Percentiles rank a stretch among this genome's conserved stretches.
These are phyloP conservation scores for Tipula confusa DNA, from an alignment of 2,888 invertebrate species.

Conservation along the genomic window DNA sequence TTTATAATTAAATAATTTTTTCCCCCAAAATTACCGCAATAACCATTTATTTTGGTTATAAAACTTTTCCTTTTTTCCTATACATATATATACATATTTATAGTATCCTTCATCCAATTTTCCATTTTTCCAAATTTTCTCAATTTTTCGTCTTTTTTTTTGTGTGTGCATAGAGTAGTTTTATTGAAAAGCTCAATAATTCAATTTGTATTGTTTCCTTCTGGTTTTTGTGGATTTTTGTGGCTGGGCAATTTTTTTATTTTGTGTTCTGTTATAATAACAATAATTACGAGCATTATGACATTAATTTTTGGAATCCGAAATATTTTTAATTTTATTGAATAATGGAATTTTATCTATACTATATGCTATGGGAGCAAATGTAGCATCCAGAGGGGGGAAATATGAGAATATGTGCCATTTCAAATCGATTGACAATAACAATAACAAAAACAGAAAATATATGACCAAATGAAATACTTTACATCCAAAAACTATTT, in stretches of 20 bases:
- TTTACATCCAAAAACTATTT: no score
- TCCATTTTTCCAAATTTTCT: no score
- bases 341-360: not conserved
- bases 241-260: not conserved
- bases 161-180: not conserved
- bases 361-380: not conserved
- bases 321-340: not conserved
- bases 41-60: not conserved
- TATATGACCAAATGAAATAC: no score
- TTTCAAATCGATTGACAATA: no score
- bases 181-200: not conserved
- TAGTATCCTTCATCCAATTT: not conserved
- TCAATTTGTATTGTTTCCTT: not conserved
- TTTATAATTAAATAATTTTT: not conserved
- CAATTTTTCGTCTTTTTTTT: not conserved
- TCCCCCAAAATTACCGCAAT: not conserved
- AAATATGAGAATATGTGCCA: no score
- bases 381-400: not conserved
- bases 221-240: not conserved
- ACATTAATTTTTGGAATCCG: not conserved
- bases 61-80: not conserved
- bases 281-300: not conserved
- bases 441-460: no score
- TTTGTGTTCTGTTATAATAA: not conserved
- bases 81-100: not conserved